These are phyloP conservation scores for Hypomesus transpacificus DNA, from an alignment of 2,113 vertebrate species.

Conservation along the genomic window DNA sequence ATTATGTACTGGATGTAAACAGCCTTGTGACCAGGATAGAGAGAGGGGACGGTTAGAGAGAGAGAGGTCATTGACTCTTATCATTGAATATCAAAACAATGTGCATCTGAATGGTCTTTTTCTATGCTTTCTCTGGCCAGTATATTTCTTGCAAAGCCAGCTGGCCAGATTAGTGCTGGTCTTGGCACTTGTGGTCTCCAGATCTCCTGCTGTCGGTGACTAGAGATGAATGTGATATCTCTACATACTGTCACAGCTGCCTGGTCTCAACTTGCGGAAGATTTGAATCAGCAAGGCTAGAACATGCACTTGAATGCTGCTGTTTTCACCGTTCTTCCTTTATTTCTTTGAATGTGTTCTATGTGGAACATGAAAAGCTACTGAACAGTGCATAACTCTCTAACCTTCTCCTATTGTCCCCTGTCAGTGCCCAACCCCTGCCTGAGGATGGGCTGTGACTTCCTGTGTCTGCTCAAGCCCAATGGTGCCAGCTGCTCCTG, in stretches of 20 bases:
- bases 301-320: no score
- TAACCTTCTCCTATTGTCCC: slow-evolving; percentile 14
- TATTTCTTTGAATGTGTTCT: not conserved
- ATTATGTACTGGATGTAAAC: no score
- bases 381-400: not conserved
- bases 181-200: no score
- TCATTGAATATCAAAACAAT: not conserved
- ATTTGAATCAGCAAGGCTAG: no score
- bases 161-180: not conserved
- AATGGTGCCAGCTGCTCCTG: slow-evolving; percentile 79
- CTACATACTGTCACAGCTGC: not conserved
- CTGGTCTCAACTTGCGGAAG: no score
- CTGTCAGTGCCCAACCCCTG: slow-evolving; percentile 80
- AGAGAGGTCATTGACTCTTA: not conserved
- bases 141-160: not conserved
- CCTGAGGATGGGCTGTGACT: slow-evolving; percentile 75
- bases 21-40: no score
- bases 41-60: no score
- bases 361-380: no score
- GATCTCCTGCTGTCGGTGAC: no score
- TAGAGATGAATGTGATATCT: no score
- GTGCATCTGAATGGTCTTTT: not conserved
- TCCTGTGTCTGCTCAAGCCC: slow-evolving; percentile 83
- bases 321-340: slow-evolving; percentile 1
- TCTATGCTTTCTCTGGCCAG: not conserved